Base-by-base conservation (phyloP, 1,140 invertebrate genomes). In the Lordiphosa clarofinis region DNA sequence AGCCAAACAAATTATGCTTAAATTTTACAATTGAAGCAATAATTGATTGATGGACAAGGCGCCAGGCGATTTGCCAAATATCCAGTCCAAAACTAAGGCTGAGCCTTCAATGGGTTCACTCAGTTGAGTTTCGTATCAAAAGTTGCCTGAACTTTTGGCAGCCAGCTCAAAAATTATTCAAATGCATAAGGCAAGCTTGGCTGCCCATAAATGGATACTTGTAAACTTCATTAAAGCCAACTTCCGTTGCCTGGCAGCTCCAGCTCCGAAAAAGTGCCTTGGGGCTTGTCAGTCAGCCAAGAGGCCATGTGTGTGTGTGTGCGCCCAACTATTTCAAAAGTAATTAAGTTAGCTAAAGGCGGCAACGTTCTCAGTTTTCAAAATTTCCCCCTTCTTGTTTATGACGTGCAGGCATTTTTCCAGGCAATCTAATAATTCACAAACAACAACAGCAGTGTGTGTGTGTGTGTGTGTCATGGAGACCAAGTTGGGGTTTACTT, bases 351-450 rank as follows among this genome's bases (percentile, higher is more conserved):
- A 55, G 71, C 75, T 62, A 71, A 66, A 79, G 75, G 75, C 75
- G 75, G 54, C 71, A 65, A 61, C 55, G 52, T 48, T 28, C 49
- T 65, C 54, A 19, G 43, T 56, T 38, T 37, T 56, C 44, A 35
- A 31, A 44, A 52, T n/a, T 24, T 19, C 39, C 56, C 38, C 28
- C 42, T 38, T 37, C 42, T 62, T 63, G 53, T 39, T 53, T 64
- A 56, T 66, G 58, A 35, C 19, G 55, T 39, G 52, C 44, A 59
- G 60, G 48, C 54, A 67, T 68, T 81, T 81, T 82, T 81, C 61
- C 75, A 75, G 76, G 66, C 76, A 81, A 81, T 82, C 75, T 81
- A 81, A 81, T 79, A 79, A 81, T 79, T 74, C 60, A 71, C 75
- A 74, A 64, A 67, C 52, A 46, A 35, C 56, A 58, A 37, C 33